Base-by-base conservation (phyloP, 2,888 invertebrate genomes). In the Helleia helle region DNA sequence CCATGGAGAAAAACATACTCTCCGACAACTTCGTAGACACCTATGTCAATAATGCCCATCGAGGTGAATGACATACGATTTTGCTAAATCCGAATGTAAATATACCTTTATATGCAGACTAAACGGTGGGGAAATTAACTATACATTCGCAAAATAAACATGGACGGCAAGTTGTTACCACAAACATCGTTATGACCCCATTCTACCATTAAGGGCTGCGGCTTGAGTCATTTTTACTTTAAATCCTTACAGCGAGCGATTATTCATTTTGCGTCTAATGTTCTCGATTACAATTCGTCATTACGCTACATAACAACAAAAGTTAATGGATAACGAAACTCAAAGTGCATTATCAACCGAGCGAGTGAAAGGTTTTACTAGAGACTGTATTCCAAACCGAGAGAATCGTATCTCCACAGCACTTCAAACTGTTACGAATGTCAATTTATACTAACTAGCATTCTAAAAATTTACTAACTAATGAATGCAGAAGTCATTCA, bases 401-500 rank as follows among this genome's bases (percentile, higher is more conserved):
- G 30, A 24, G n/a, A 30, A 24, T 11, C 29, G 15, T 14, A 39
- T 39, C 39, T 31, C 39, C 30, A 39, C 30, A 39, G 39, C 31
- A 39, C 50, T 49, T 47, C 49, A 56, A 54, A 56, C 51, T 64
- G 55, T 67, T 65, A 65, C 59, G 61, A 72, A 69, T 62, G 63
- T 70, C 64, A 76, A 76, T 80, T 80, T 80, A 80, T 65, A 65
- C 81, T 84, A 84, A 73, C 84, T 84, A 83, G 84, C 84, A 81
- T 75, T 70, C 84, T 84, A 84, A 77, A 67, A 81, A 76, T 83
- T 84, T 75, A 80, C 83, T 83, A 83, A 71, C 83, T 83, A 83
- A 64, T 58, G 77, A 80, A 84, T 79, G 79, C 74, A 64, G 65
- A 67, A 62, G 59, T 67, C 80, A 81, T 76, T 46, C 80, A 73